Base-by-base conservation (phyloP, 2,888 invertebrate species). In the Orthonychiurus folsomi region DNA sequence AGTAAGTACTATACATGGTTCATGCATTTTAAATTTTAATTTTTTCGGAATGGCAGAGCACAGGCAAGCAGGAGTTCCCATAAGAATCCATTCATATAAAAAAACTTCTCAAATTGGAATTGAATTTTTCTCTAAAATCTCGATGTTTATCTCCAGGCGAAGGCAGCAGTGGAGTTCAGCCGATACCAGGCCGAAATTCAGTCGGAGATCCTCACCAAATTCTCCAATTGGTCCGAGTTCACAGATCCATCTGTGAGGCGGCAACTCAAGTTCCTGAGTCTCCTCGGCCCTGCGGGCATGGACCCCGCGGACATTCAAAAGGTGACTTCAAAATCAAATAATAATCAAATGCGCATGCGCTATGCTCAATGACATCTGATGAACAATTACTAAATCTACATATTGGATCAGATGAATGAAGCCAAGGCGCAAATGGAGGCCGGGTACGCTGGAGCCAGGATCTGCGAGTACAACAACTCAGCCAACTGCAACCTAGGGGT, bases 381-480 rank as follows among this genome's bases (percentile, higher is more conserved):
- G 5, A 12, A 56, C 23, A 18, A 27, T 21, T 52, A 52, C 20
- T 52, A 12, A 23, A 23, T 12, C 9, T 5, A 20, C 20, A 52
- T 52, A 52, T 5, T 12, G 25, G n/a, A 24, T 15, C 52, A 70
- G 70, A 70, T 67, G 68, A 67, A 63, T 21, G 54, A 61, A 9
- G 52, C 75, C 18, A 70, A 73, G 37, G 72, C 75, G 1, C 68
- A 74, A 5, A 74, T 78, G 74, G 73, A 75, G 55, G 69, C 71
- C n/a, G 74, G 73, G 28, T 77, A 77, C 67, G 73, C 75, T 59
- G 75, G 74, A 12, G 76, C 75, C 1, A 70, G 67, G 21, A 69
- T 76, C 18, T 73, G 71, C 57, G 70, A 73, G 24, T 71, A 70
- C 58, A 65, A 50, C 52, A 70, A 61, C 66, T 55, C 26, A 12